Percentiles rank a stretch among this genome's conserved stretches.
phyloP scores from a whole-genome alignment of 1,140 invertebrate species.

The Platyura marginata region DNA sequence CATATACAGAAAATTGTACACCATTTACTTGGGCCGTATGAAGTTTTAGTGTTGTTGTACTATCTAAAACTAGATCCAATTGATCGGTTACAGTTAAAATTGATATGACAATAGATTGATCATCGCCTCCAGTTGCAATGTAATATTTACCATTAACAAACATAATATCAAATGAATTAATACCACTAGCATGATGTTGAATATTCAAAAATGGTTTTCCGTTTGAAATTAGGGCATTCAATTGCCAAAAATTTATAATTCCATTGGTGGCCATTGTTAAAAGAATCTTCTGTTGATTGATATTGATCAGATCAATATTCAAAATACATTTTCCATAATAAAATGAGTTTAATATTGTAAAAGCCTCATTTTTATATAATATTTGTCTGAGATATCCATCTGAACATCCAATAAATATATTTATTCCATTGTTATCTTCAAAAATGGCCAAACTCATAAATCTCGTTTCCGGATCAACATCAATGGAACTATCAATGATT shows the following conservation, averaged over 20 bases:
- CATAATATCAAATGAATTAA: conserved; percentile 13
- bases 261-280: conserved; percentile 14
- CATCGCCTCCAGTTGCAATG: conserved; percentile 18
- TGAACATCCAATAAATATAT: conserved; percentile 11
- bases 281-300: conserved; percentile 6
- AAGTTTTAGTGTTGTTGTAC: background rate
- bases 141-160: conserved; percentile 6
- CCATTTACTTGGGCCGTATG: conserved; percentile 9
- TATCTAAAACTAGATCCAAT: background rate
- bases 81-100: no score
- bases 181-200: conserved; percentile 12
- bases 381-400: conserved; percentile 15
- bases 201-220: conserved; percentile 7
- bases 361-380: conserved; percentile 4
- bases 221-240: background rate
- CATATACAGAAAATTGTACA: conserved; percentile 1
- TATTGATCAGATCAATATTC: conserved; percentile 5
- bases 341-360: conserved; percentile 2
- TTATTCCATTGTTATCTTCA: background rate
- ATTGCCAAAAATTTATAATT: conserved; percentile 11
- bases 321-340: conserved; percentile 13
- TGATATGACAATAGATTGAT: conserved; percentile 13
- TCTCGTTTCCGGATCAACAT: conserved; percentile 12
- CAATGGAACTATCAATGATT: background rate
- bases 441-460: conserved; percentile 13